These are phyloP conservation scores for Lycophotia porphyrea DNA, from an alignment of 2,888 invertebrate genomes.

Conservation along the genomic window DNA sequence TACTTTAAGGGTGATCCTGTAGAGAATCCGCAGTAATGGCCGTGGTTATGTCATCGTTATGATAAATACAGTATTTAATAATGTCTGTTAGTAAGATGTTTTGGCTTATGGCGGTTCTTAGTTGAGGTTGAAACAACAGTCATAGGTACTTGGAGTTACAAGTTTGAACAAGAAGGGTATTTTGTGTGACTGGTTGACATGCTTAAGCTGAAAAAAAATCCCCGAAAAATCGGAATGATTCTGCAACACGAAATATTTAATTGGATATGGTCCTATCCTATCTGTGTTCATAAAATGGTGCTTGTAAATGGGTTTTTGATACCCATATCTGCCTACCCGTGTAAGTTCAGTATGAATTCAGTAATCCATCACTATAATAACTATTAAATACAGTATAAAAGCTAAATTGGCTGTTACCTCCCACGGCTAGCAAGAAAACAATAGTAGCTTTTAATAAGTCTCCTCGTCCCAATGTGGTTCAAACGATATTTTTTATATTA, in stretches of 20 bases:
- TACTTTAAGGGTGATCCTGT: constrained; percentile 77
- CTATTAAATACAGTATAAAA: not conserved
- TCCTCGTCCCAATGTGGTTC: no score
- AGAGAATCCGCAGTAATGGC: constrained; percentile 78
- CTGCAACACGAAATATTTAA: not conserved
- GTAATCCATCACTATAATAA: not conserved
- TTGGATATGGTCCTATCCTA: no score
- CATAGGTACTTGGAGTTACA: not conserved
- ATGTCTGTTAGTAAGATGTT: constrained; percentile 73
- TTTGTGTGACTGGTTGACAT: not conserved
- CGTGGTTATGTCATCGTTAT: constrained; percentile 83
- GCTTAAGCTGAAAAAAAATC: no score
- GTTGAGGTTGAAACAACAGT: not conserved
- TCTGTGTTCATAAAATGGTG: not conserved
- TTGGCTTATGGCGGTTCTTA: constrained; percentile 37
- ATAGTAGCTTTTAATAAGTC: not conserved
- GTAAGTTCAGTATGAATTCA: not conserved
- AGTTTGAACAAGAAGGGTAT: constrained; percentile 4
- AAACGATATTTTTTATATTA: constrained; percentile 4
- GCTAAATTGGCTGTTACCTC: not conserved
- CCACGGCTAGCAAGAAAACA: not conserved
- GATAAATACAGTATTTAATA: constrained; percentile 85
- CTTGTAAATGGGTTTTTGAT: not conserved
- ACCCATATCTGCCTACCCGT: not conserved
- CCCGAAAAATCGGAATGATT: not conserved